A percentile compares a stretch with the other conserved stretches of the same genome.
Conservation (phyloP, 2,113 vertebrate genomes). For the Tricholaema leucomelas region DNA sequence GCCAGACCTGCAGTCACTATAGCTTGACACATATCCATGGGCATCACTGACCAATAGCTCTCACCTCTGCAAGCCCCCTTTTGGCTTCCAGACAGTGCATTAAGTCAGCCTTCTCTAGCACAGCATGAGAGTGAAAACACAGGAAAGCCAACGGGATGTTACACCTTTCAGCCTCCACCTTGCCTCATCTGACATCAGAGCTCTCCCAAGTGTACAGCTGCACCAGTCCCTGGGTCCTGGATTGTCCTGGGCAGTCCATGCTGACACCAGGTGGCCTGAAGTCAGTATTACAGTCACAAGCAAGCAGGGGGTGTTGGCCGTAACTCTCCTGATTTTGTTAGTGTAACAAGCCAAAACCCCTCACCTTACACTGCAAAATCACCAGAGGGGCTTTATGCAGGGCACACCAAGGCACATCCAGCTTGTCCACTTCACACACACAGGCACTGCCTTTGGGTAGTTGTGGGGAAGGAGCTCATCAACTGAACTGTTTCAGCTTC, state of each 20-base stretch:
- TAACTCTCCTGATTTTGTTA: neutral
- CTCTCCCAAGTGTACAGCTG: rapidly evolving
- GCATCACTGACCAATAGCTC: neutral
- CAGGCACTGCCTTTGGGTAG: neutral
- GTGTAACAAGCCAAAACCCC: neutral
- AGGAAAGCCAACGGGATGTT: neutral
- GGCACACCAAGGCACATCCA: neutral
- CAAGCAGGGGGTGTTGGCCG: neutral
- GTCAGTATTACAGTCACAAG: neutral
- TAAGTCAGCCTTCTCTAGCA: neutral
- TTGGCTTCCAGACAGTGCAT: neutral
- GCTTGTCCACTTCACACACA: neutral
- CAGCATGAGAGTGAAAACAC: neutral
- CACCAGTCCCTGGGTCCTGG: neutral
- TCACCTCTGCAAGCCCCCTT: neutral
- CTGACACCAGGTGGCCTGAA: neutral
- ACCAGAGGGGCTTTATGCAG: neutral
- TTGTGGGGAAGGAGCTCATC: neutral
- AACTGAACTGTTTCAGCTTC: neutral
- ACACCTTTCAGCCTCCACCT: neutral
- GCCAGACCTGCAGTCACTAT: neutral
- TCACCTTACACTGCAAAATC: neutral
- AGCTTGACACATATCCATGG: neutral
- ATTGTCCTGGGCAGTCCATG: neutral
- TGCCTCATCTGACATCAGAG: neutral